A percentile compares a stretch with the other conserved stretches of the same genome.
Conservation (phyloP, 2,888 invertebrate species). For the Sinelater perroti region DNA sequence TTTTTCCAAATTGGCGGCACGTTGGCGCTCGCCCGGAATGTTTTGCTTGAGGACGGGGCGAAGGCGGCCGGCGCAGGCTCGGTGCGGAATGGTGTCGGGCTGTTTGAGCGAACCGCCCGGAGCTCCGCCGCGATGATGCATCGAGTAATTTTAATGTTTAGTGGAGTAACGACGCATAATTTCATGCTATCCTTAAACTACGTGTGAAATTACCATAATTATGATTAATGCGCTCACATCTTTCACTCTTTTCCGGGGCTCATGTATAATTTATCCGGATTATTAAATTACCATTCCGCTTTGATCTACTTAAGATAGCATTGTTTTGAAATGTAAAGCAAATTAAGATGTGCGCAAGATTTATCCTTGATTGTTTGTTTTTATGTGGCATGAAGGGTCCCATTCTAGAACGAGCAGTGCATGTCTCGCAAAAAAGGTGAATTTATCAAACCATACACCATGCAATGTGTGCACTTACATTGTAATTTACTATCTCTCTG, state of each 20-base stretch:
- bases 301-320: conserved; percentile 36
- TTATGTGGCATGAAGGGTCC: background rate
- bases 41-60: background rate
- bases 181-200: conserved; percentile 50
- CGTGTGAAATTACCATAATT: conserved; percentile 52
- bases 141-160: conserved; percentile 55
- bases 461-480: too few relatives aligned
- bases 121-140: conserved; percentile 43
- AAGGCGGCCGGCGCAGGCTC: conserved; percentile 1
- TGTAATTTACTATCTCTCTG: too few relatives aligned
- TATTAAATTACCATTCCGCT: conserved; percentile 35
- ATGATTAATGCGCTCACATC: conserved; percentile 50
- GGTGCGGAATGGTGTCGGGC: conserved; percentile 9
- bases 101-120: conserved; percentile 18
- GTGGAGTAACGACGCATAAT: conserved; percentile 53
- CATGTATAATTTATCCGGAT: conserved; percentile 46
- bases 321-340: conserved; percentile 25
- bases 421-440: too few relatives aligned
- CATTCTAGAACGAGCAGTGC: too few relatives aligned
- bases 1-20: conserved; percentile 7
- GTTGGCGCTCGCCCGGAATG: background rate
- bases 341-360: conserved; percentile 17
- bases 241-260: conserved; percentile 49
- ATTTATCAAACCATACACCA: too few relatives aligned
- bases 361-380: conserved; percentile 9